A percentile compares a stretch with the other conserved stretches of the same genome.
phyloP scores from a whole-genome alignment of 2,888 invertebrate genomes.

The Agriopis aurantiaria region DNA sequence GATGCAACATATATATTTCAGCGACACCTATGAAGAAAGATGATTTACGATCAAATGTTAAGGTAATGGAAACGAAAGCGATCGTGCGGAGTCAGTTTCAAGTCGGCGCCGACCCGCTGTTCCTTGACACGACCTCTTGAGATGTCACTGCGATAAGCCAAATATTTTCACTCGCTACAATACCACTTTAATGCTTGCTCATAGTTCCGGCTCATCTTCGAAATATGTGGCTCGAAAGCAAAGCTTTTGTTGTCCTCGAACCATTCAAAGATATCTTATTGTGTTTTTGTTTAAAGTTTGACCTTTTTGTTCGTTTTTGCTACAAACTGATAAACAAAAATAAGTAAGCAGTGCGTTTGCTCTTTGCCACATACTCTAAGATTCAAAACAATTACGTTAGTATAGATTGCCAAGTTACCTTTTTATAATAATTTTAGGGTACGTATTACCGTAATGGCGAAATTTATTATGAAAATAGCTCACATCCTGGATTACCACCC shows the following conservation, averaged over 20 bases:
- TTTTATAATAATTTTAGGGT: too few species aligned
- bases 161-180: slow-evolving; percentile 40
- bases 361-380: not conserved
- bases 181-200: slow-evolving; percentile 38
- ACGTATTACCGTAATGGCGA: too few species aligned
- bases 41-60: not conserved
- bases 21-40: too few species aligned
- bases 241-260: slow-evolving; percentile 31
- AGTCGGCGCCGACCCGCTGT: slow-evolving; percentile 28
- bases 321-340: slow-evolving; percentile 9
- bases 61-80: slow-evolving; percentile 18
- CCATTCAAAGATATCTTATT: slow-evolving; percentile 39
- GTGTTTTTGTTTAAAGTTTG: slow-evolving; percentile 25
- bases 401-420: too few species aligned
- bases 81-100: slow-evolving; percentile 25
- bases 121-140: slow-evolving; percentile 41
- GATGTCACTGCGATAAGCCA: slow-evolving; percentile 44
- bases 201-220: slow-evolving; percentile 36
- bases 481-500: too few species aligned
- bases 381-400: not conserved
- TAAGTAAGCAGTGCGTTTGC: not conserved
- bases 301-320: slow-evolving; percentile 19
- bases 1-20: too few species aligned
- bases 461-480: too few species aligned
- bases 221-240: slow-evolving; percentile 25